Percentiles rank a stretch among this genome's conserved stretches.
These are phyloP conservation scores for Notarius quadriscutis DNA, from an alignment of 2,113 vertebrate genomes.

Conservation along the genomic window DNA sequence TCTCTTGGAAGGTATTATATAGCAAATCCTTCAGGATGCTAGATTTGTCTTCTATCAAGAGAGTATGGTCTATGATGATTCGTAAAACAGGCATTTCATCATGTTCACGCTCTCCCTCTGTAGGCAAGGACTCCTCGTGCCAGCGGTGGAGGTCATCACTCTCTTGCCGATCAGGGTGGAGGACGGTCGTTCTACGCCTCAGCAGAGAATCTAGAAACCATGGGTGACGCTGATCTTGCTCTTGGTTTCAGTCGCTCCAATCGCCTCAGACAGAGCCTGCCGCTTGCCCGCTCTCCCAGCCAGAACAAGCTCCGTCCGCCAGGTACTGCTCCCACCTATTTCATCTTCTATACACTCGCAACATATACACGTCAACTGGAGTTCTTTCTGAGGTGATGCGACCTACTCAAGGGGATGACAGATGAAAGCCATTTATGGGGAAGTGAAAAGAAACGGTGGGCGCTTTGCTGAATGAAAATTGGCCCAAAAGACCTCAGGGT, in stretches of 20 bases:
- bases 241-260: slow-evolving; percentile 96
- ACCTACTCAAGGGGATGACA: not conserved
- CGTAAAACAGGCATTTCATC: not conserved
- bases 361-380: not conserved
- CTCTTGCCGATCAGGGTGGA: slow-evolving; percentile 86
- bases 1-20: not conserved
- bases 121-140: slow-evolving; percentile 91
- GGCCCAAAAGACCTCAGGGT: no score
- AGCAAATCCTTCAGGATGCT: not conserved
- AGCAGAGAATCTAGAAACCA: slow-evolving; percentile 91
- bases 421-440: no score
- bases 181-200: slow-evolving; percentile 90
- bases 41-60: not conserved
- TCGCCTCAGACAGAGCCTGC: slow-evolving; percentile 94
- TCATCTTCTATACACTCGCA: not conserved
- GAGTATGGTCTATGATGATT: not conserved
- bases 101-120: slow-evolving; percentile 28
- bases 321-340: slow-evolving; percentile 69
- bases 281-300: slow-evolving; percentile 91
- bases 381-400: not conserved
- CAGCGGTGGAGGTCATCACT: slow-evolving; percentile 71
- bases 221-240: slow-evolving; percentile 92
- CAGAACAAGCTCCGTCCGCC: slow-evolving; percentile 93
- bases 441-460: not conserved
- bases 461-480: not conserved